These are phyloP conservation scores for Aphrocallistes beatrix DNA, from an alignment of 37 sponge, comb jelly and placozoan genomes.

Conservation along the genomic window DNA sequence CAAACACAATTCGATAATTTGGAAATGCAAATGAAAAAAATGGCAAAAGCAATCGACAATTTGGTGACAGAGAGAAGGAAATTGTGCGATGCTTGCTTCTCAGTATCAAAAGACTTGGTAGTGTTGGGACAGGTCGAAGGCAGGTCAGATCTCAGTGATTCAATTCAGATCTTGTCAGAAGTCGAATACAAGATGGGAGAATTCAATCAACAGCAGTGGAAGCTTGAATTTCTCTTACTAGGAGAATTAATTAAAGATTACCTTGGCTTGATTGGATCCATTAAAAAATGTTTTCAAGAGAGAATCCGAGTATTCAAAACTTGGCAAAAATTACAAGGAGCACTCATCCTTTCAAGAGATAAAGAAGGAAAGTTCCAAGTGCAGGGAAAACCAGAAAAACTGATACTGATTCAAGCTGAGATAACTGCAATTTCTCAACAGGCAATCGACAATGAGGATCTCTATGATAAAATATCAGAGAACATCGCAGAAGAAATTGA, in stretches of 20 bases:
- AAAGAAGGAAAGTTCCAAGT: neutral
- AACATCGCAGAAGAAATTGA: constrained; percentile 11
- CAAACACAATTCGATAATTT: neutral
- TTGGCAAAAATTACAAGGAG: constrained; percentile 2
- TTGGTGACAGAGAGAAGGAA: neutral
- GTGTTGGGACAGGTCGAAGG: neutral
- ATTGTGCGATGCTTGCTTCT: neutral
- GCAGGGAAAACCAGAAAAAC: neutral
- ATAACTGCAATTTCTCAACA: neutral
- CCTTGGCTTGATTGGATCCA: neutral
- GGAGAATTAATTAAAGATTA: constrained; percentile 6
- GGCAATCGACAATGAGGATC: neutral
- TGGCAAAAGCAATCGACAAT: neutral
- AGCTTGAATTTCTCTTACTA: neutral
- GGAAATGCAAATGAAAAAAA: constrained; percentile 13
- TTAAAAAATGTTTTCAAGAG: neutral
- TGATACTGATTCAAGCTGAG: neutral
- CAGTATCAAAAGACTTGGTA: neutral
- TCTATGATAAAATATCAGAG: neutral
- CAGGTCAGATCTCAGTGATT: neutral
- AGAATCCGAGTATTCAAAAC: neutral
- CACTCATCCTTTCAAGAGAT: neutral
- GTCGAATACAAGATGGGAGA: neutral
- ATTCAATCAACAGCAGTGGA: constrained; percentile 11
- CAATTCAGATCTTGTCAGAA: neutral